Evolutionary conservation across 2,888 invertebrate species (phyloP).

Genomic region (Adela reaumurella): DNA sequence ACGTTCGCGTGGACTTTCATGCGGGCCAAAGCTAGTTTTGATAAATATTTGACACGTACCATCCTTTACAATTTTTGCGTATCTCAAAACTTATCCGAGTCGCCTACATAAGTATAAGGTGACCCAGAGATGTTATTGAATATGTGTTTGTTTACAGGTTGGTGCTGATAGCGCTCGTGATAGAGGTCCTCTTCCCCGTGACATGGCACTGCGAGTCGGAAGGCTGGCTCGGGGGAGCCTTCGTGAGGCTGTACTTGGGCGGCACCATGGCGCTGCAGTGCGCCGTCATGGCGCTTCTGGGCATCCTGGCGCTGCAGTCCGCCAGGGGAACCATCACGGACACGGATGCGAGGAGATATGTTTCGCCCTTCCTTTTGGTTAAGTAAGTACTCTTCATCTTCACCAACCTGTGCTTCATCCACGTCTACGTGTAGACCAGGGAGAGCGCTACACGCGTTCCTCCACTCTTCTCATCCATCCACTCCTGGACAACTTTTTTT

Average conservation of each 20-base stretch:
- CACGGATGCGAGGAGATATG: conserved; percentile 63
- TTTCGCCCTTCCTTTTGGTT: conserved; percentile 67
- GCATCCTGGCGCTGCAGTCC: conserved; percentile 66
- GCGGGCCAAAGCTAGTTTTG: too few relatives aligned
- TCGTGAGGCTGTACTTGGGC: conserved; percentile 68
- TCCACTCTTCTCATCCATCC: too few relatives aligned
- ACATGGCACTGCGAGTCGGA: conserved; percentile 68
- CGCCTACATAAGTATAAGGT: too few relatives aligned
- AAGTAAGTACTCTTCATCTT: conserved; percentile 48
- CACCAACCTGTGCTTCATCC: too few relatives aligned
- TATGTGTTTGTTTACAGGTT: conserved; percentile 58
- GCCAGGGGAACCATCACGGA: conserved; percentile 78
- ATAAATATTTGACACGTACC: too few relatives aligned
- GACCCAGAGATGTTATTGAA: conserved; percentile 60
- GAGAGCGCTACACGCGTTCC: too few relatives aligned
- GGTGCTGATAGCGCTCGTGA: conserved; percentile 61
- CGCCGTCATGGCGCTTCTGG: conserved; percentile 60
- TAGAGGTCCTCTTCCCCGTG: conserved; percentile 61
- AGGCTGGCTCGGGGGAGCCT: conserved; percentile 67
- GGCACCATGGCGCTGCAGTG: conserved; percentile 66
- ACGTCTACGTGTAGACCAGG: too few relatives aligned
- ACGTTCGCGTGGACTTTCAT: too few relatives aligned
- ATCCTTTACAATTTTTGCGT: too few relatives aligned
- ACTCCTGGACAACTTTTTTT: too few relatives aligned
- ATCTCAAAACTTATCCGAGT: too few relatives aligned